These are phyloP conservation scores for Drosophila neotestacea DNA, from an alignment of 2,888 invertebrate genomes.

Conservation along the genomic window DNA sequence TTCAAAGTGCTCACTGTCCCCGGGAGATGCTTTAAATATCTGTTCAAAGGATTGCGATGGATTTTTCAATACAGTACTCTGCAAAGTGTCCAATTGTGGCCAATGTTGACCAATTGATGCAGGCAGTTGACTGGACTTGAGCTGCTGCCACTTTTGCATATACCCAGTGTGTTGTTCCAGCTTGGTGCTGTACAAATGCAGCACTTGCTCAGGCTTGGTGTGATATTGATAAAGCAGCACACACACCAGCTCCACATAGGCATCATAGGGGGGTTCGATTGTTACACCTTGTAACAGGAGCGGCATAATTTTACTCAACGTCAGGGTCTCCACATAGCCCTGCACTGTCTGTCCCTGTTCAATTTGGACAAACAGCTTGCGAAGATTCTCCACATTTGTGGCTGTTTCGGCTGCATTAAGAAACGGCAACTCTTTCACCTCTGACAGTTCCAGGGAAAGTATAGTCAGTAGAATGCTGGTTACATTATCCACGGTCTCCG, in stretches of 20 bases:
- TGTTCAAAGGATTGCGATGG: conserved; percentile 63
- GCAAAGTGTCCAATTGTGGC: conserved; percentile 66
- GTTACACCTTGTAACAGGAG: conserved; percentile 82
- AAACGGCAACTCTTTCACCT: conserved; percentile 51
- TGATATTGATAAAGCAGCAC: conserved; percentile 83
- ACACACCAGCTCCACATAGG: conserved; percentile 85
- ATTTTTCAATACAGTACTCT: conserved; percentile 57
- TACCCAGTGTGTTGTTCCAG: conserved; percentile 55
- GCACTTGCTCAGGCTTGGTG: conserved; percentile 72
- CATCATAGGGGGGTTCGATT: conserved; percentile 74
- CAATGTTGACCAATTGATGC: conserved; percentile 42
- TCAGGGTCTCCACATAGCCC: conserved; percentile 81
- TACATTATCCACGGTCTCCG: conserved; percentile 70
- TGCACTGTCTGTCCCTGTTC: conserved; percentile 83
- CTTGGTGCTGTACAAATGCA: conserved; percentile 63
- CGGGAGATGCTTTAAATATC: conserved; percentile 17
- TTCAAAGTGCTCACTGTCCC: conserved; percentile 44
- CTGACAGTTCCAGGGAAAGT: conserved; percentile 66
- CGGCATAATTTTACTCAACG: conserved; percentile 83
- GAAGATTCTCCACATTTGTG: conserved; percentile 62
- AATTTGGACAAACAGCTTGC: conserved; percentile 84
- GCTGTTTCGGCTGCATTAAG: conserved; percentile 51
- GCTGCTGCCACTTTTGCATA: conserved; percentile 67
- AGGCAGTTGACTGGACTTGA: conserved; percentile 23
- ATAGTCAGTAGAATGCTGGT: conserved; percentile 70